Base-by-base conservation (phyloP, 2,888 invertebrate genomes). In the Holacanthella duospinosa region DNA sequence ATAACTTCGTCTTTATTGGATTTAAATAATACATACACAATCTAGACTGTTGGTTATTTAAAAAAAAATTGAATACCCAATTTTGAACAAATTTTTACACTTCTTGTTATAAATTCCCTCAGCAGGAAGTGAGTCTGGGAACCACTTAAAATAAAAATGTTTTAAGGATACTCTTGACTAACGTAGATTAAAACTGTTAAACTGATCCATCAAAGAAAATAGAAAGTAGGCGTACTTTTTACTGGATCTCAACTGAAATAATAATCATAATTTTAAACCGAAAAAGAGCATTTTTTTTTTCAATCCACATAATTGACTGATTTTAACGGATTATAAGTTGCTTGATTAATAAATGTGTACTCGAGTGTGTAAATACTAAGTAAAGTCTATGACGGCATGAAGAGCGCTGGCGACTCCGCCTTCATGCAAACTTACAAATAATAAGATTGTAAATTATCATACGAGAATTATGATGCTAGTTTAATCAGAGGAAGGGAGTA, bases 401-500 rank as follows among this genome's bases (percentile, higher is more conserved):
- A 12, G 9, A 16, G 16, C 9, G 16, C 6, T 36, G 36, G 36
- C 36, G 36, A 36, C 36, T 36, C 36, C 9, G 36, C 16, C 36
- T 36, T 21, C 48, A 48, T 48, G 48, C 12, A 48, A 48, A 48
- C 48, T 48, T 48, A 48, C 48, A 48, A 9, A n/a, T 21, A n/a
- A n/a, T 21, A n/a, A 9, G 4, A 9, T 36, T 6, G 36, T 6
- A 36, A 48, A 48, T 48, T 16, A 9, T n/a, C 12, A 48, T n/a
- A 48, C 6, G 12, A 48, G 48, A 21, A n/a, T 48, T n/a, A 21
- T n/a, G 12, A 16, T n/a, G 21, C 4, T n/a, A n/a, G 12, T 64
- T 65, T 60, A 65, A 55, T 65, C 63, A 27, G 55, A 55, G 55
- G 72, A 73, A 61, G 71, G 70, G 64, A 71, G 71, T 61, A 73